These are phyloP conservation scores for Telenomus remus DNA, from an alignment of 1,140 invertebrate species.

Conservation along the genomic window DNA sequence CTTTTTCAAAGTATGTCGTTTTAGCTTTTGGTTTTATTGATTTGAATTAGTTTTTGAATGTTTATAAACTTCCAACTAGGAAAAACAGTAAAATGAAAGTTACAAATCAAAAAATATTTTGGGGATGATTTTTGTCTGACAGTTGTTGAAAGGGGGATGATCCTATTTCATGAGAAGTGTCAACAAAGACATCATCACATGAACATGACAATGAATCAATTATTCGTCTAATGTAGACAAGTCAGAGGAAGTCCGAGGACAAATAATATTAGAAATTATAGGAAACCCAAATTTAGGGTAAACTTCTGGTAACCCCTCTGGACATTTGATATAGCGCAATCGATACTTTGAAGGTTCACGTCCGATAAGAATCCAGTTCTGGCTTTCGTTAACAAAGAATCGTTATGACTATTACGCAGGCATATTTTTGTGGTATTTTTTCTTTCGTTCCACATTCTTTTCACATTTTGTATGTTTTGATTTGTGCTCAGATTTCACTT, in stretches of 20 bases:
- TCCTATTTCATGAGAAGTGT: too few relatives aligned
- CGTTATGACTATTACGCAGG: conserved; percentile 32
- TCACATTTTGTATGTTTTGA: conserved; percentile 13
- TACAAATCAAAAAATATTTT: background rate
- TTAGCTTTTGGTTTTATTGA: too few relatives aligned
- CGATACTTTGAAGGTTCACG: conserved; percentile 29
- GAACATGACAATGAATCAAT: too few relatives aligned
- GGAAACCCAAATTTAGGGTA: conserved; percentile 23
- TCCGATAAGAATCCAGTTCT: conserved; percentile 33
- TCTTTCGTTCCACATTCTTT: conserved; percentile 23
- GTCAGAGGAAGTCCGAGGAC: conserved; percentile 2
- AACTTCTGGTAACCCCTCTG: conserved; percentile 22
- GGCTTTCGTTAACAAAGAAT: conserved; percentile 4
- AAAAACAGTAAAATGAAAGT: background rate
- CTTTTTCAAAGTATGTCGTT: too few relatives aligned
- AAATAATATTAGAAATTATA: conserved; percentile 31
- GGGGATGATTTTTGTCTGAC: background rate
- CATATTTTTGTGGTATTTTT: conserved; percentile 40
- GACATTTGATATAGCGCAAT: conserved; percentile 21
- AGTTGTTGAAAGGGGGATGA: too few relatives aligned
- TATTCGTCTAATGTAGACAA: background rate
- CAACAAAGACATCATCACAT: too few relatives aligned
- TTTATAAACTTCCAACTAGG: background rate
- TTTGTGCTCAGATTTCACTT: conserved; percentile 8
- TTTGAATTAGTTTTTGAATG: too few relatives aligned